Evolutionary conservation across 2,888 invertebrate species (phyloP), one percentile per base, ranked within the genome.

Genomic region (Xanthorhoe designata): DNA sequence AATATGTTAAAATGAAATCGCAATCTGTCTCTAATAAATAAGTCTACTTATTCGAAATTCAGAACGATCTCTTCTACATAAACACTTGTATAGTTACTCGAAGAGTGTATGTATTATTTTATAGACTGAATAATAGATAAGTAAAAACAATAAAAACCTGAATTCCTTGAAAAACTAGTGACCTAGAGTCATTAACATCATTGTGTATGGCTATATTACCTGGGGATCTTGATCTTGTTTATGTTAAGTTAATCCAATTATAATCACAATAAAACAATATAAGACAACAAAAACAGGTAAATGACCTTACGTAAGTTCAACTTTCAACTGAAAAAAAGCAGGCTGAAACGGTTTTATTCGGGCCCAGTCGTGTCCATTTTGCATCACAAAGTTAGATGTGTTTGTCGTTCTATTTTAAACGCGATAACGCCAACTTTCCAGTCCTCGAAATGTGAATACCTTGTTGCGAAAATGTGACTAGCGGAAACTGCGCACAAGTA

Each of bases 391-490:
- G 92, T 91, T 92, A 89, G 88, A 91, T 90, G 89, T 87, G 89
- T 88, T 87, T 89, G 91, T 87, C 89, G 91, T 90, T 89, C 91
- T 90, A 92, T 93, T 92, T 92, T 89, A 92, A 90, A 92, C 85
- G 87, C 92, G 92, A 92, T 92, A 93, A 92, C 88, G 91, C 89
- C 85, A 92, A 92, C 92, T 92, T 92, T 88, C 87, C 89, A 90
- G 90, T 88, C 85, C 91, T 92, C 91, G 88, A 92, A 93, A 93
- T 93, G 92, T 91, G 92, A 93, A 92, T 93, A 91, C 90, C 92
- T 91, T 93, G 92, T 93, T 89, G 92, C 85, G 90, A 92, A 92
- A 93, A 92, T 93, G 92, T 92, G 92, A 92, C 92, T 92, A 92
- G 85, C 92, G 92, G 92, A 92, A 91, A 92, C 91, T 89, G 88